Conservation (phyloP, 2,113 vertebrate genomes). For the Toxotes chatareus region DNA sequence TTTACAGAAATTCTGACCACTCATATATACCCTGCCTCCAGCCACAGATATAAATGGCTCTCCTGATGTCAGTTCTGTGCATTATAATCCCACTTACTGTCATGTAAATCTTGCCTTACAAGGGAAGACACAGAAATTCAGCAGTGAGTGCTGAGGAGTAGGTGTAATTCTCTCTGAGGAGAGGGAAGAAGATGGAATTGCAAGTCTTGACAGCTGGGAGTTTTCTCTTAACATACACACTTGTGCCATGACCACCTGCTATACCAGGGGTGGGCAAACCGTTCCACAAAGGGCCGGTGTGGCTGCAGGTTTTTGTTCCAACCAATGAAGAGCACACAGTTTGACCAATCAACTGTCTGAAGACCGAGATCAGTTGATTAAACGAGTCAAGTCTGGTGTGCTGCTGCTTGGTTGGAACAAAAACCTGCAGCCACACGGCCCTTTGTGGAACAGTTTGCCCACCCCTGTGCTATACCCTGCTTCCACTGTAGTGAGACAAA, state of each 20-base stretch:
- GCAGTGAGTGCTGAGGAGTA: slow-evolving; percentile 26
- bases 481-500: slow-evolving; percentile 4
- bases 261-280: too few relatives aligned
- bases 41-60: slow-evolving; percentile 40
- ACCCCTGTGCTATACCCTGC: slow-evolving; percentile 23
- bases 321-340: too few relatives aligned
- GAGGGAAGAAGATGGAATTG: slow-evolving; percentile 10
- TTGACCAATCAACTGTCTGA: too few relatives aligned
- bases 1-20: slow-evolving; percentile 20
- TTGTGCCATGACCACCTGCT: slow-evolving; percentile 50
- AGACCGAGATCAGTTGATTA: too few relatives aligned
- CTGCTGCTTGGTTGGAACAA: too few relatives aligned
- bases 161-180: slow-evolving; percentile 40
- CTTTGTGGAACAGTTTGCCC: too few relatives aligned
- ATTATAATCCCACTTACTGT: slow-evolving; percentile 67
- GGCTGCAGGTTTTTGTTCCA: too few relatives aligned
- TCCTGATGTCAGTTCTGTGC: slow-evolving; percentile 41
- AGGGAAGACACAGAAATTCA: slow-evolving; percentile 25
- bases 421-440: too few relatives aligned
- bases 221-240: slow-evolving; percentile 54
- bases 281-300: too few relatives aligned
- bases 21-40: slow-evolving; percentile 17
- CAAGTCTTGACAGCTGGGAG: slow-evolving; percentile 55
- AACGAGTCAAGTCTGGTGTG: too few relatives aligned
- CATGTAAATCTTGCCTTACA: slow-evolving; percentile 67